Base-by-base conservation (phyloP, 2,888 invertebrate genomes). In the Euzophera pinguis region DNA sequence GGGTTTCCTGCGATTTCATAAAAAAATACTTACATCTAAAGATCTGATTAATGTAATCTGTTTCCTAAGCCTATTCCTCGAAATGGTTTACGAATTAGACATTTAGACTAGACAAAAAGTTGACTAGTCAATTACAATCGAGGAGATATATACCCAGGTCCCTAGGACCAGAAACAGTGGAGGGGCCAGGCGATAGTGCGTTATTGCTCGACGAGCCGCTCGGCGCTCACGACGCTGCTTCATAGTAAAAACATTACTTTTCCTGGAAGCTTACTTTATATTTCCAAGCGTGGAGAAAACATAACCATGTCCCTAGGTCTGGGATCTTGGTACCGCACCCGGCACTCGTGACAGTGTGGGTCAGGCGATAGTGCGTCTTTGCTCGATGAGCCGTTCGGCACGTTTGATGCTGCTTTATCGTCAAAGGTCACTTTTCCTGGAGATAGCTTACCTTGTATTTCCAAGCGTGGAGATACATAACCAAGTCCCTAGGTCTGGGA, bases 401-500 rank as follows among this genome's bases (percentile, higher is more conserved):
- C 59, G 16, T 5, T 38, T 14, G 13, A 7, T 7, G 92, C 91
- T n/a, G n/a, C n/a, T n/a, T n/a, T n/a, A n/a, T n/a, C n/a, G n/a
- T n/a, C n/a, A n/a, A n/a, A n/a, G n/a, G n/a, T n/a, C n/a, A n/a
- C n/a, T n/a, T n/a, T n/a, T n/a, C n/a, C n/a, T n/a, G 22, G 22
- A 22, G 22, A 32, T 6, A 32, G 4, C 48, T 77, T 77, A 95
- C 95, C 93, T 94, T 94, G 81, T 97, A 97, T 73, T 96, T 96
- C 96, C 96, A 96, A 29, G 98, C 98, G 84, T 99, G 99, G 42
- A 99, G 92, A 84, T 97, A 99, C 97, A 99, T 97, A 64, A 98
- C 95, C 56, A 99, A 92, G 82, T 98, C 97, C 63, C 95, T 93
- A 0, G 97, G 96, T 59, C 95, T 93, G 0, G 99, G 98, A 83